These are phyloP conservation scores for Harpagoxenus sublaevis DNA, from an alignment of 2,888 invertebrate genomes.

Conservation along the genomic window DNA sequence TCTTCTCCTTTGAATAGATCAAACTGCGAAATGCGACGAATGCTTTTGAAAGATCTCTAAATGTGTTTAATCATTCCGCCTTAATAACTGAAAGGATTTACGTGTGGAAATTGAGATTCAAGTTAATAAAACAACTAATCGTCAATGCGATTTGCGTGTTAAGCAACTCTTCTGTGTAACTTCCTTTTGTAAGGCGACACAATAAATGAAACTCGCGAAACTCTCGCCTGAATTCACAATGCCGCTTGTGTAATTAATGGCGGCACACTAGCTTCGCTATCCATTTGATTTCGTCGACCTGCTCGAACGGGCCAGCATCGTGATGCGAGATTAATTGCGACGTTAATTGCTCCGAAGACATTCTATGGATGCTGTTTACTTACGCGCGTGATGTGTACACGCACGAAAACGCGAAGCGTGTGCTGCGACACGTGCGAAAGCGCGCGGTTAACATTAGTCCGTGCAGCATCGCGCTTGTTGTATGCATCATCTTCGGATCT, in stretches of 20 bases:
- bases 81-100: background rate
- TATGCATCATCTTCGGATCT: background rate
- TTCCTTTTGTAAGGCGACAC: background rate
- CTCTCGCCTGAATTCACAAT: background rate
- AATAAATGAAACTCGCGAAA: constrained; percentile 13
- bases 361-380: constrained; percentile 30
- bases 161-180: background rate
- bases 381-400: constrained; percentile 8
- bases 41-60: background rate
- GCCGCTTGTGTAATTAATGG: constrained; percentile 16
- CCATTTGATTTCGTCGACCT: constrained; percentile 20
- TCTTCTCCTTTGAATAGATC: background rate
- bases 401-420: constrained; percentile 27
- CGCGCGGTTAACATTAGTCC: constrained; percentile 7
- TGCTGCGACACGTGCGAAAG: constrained; percentile 23
- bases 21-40: background rate
- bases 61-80: background rate
- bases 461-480: background rate
- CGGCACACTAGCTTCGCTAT: background rate
- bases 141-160: background rate
- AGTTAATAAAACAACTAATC: constrained; percentile 2
- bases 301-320: constrained; percentile 9
- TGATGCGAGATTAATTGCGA: constrained; percentile 43
- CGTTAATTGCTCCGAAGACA: constrained; percentile 47
- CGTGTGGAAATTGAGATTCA: background rate